phyloP scores from a whole-genome alignment of 2,888 invertebrate species.

The Podabrus alpinus region DNA sequence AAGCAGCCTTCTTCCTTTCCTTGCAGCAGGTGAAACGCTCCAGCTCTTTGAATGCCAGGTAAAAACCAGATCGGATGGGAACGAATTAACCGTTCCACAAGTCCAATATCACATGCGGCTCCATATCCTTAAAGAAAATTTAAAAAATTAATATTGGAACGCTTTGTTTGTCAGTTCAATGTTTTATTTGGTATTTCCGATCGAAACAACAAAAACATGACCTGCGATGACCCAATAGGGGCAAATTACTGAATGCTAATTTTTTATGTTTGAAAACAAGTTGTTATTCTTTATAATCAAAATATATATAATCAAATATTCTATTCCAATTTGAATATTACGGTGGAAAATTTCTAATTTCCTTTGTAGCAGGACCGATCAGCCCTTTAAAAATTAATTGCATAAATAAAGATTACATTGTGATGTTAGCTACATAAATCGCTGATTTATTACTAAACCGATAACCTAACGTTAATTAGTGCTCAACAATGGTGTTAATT shows the following conservation, averaged over 20 bases:
- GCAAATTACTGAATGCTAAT: background rate
- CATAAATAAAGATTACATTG: background rate
- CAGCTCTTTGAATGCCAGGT: constrained; percentile 89
- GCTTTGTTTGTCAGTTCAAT: background rate
- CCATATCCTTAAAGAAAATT: constrained; percentile 60
- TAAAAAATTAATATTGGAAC: background rate
- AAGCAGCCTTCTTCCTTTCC: constrained; percentile 94
- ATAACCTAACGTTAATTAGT: background rate
- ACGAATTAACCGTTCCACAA: constrained; percentile 85
- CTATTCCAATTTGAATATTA: background rate
- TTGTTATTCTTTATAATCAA: too few species aligned
- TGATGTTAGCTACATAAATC: background rate
- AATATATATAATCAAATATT: background rate
- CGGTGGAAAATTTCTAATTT: background rate
- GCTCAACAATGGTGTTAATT: background rate
- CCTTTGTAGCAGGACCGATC: background rate
- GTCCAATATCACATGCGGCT: constrained; percentile 81
- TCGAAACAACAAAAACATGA: background rate
- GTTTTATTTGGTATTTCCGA: background rate
- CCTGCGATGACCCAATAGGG: background rate
- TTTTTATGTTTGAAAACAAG: background rate
- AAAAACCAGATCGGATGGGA: constrained; percentile 96
- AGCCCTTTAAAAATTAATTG: background rate
- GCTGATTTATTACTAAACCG: background rate
- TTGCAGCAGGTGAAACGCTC: constrained; percentile 91